phyloP scores from a whole-genome alignment of 2,113 vertebrate genomes.

The Typhlomys cinereus region DNA sequence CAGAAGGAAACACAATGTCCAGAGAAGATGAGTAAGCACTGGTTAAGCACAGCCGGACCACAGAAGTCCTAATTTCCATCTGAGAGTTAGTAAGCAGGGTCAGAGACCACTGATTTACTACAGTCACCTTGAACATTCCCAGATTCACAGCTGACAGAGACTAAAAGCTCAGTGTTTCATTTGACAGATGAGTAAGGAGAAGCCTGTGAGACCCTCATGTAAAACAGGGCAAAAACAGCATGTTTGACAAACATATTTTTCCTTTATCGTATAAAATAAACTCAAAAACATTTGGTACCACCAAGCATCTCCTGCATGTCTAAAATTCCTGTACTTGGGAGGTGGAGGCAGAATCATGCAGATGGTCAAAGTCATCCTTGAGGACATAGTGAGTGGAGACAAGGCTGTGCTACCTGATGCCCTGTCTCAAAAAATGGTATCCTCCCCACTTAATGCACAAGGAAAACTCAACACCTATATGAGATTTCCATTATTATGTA shows the following conservation, averaged over 20 bases:
- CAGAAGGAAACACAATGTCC: background rate
- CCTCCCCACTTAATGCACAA: background rate
- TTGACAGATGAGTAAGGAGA: background rate
- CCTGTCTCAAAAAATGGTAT: background rate
- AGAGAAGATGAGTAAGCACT: background rate
- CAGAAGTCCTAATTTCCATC: no score
- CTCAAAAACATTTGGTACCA: background rate
- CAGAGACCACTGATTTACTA: background rate
- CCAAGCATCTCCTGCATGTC: no score
- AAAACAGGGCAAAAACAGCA: background rate
- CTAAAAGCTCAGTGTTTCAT: background rate
- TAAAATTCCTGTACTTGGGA: background rate
- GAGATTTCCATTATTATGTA: no score
- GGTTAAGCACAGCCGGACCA: background rate
- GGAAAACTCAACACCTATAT: background rate
- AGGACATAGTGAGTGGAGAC: background rate
- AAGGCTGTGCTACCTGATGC: no score
- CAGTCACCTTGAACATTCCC: background rate
- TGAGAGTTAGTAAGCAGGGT: background rate
- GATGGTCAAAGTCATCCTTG: background rate
- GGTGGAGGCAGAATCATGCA: background rate
- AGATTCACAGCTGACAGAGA: background rate
- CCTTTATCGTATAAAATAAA: conserved; percentile 7
- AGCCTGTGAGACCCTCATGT: background rate
- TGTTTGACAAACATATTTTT: background rate